A percentile compares a stretch with the other conserved stretches of the same genome.
Conservation (phyloP, 2,888 invertebrate species). For the Sialis lutaria region DNA sequence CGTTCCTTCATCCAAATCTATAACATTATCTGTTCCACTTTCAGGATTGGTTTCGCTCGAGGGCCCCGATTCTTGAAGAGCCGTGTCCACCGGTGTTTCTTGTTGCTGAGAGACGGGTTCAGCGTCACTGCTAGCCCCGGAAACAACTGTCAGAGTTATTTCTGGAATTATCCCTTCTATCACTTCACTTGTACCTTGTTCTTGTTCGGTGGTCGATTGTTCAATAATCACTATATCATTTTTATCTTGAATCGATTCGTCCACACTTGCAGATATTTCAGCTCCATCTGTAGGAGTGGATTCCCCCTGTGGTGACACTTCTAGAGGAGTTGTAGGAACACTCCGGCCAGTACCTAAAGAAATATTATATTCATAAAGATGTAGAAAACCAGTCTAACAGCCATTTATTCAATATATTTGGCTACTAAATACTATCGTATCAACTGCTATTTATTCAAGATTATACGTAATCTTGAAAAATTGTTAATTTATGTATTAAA, state of each 20-base stretch:
- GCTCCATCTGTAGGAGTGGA: conserved; percentile 5
- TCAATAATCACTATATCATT: neutral
- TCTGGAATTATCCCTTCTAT: conserved; percentile 9
- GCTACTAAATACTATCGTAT: no score
- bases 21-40: conserved; percentile 16
- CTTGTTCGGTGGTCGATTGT: conserved; percentile 7
- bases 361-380: conserved; percentile 7
- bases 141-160: conserved; percentile 8
- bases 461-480: no score
- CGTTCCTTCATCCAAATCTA: conserved; percentile 24
- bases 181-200: neutral
- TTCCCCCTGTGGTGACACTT: conserved; percentile 37
- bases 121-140: neutral
- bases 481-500: no score
- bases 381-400: no score
- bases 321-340: conserved; percentile 48
- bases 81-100: neutral
- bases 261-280: conserved; percentile 2
- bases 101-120: neutral
- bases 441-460: no score
- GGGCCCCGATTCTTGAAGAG: neutral
- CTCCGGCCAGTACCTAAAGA: conserved; percentile 40
- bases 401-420: no score
- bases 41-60: conserved; percentile 12
- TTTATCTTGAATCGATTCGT: neutral